Evolutionary conservation across 2,888 invertebrate genomes (phyloP).

Genomic region (Auanema freiburgensis): DNA sequence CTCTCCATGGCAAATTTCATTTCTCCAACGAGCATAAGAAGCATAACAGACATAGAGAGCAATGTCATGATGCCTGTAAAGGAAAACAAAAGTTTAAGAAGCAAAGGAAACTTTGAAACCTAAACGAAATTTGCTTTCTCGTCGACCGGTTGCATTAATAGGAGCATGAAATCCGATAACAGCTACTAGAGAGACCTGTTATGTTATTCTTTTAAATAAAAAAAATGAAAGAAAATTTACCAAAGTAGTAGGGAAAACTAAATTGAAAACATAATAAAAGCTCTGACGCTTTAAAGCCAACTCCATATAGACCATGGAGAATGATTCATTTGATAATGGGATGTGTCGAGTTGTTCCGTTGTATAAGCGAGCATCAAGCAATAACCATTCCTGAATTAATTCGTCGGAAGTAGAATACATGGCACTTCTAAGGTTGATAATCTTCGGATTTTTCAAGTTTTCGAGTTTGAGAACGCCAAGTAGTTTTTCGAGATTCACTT

Average conservation of each 20-base stretch:
- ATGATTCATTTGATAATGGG: constrained; percentile 52
- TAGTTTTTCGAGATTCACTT: neutral
- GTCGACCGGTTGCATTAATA: constrained; percentile 66
- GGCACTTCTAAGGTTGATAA: too few relatives aligned
- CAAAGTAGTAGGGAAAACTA: constrained; percentile 68
- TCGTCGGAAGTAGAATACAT: neutral
- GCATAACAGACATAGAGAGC: constrained; percentile 68
- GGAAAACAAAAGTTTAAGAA: neutral
- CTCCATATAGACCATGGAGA: constrained; percentile 57
- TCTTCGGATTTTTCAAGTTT: neutral
- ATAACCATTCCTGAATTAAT: constrained; percentile 39
- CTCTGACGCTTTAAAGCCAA: constrained; percentile 65
- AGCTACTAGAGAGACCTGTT: constrained; percentile 67
- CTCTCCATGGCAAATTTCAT: constrained; percentile 66
- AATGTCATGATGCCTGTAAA: constrained; percentile 67
- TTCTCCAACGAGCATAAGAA: constrained; percentile 68
- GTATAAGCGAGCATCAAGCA: constrained; percentile 49
- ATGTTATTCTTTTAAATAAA: neutral
- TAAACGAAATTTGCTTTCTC: constrained; percentile 65
- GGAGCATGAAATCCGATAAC: constrained; percentile 69
- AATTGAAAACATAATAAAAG: constrained; percentile 69
- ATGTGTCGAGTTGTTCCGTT: constrained; percentile 55
- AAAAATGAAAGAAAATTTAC: constrained; percentile 49
- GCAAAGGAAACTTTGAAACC: constrained; percentile 35
- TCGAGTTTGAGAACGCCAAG: too few relatives aligned